These are phyloP conservation scores for Cryptops parisi DNA, from an alignment of 2,888 invertebrate genomes.

Conservation along the genomic window DNA sequence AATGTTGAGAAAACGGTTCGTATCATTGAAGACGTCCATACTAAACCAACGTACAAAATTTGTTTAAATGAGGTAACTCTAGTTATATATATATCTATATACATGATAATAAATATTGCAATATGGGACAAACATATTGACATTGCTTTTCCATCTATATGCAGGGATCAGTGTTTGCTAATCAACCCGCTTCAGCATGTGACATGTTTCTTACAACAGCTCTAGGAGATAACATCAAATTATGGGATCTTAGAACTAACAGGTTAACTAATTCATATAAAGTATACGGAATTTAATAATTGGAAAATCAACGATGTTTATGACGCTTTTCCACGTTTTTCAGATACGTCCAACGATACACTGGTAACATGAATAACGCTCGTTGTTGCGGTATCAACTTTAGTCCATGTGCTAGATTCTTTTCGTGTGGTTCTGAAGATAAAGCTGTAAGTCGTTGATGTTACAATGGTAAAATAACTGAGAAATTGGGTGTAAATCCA, in stretches of 20 bases:
- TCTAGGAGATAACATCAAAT: slow-evolving; percentile 30
- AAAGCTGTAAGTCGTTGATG: slow-evolving; percentile 26
- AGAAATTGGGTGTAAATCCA: no score
- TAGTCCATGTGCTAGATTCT: slow-evolving; percentile 31
- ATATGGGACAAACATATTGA: neutral
- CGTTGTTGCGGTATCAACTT: slow-evolving; percentile 29
- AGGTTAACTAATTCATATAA: slow-evolving; percentile 3
- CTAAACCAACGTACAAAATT: slow-evolving; percentile 21
- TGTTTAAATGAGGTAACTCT: slow-evolving; percentile 10
- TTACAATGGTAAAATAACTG: no score
- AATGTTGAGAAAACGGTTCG: slow-evolving; percentile 26
- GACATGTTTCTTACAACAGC: slow-evolving; percentile 24
- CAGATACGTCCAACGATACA: slow-evolving; percentile 27
- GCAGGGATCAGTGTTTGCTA: slow-evolving; percentile 20
- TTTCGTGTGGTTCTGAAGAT: slow-evolving; percentile 32
- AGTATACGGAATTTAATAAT: no score
- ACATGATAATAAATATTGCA: neutral
- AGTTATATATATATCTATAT: no score
- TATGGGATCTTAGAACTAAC: slow-evolving; percentile 30
- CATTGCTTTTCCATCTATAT: neutral
- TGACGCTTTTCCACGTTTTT: no score
- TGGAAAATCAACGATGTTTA: no score
- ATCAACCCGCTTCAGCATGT: slow-evolving; percentile 16
- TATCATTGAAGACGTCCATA: slow-evolving; percentile 27
- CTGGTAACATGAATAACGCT: slow-evolving; percentile 28